A percentile compares a stretch with the other conserved stretches of the same genome.
These are phyloP conservation scores for Orthonevra nobilis DNA, from an alignment of 2,888 invertebrate genomes.

Conservation along the genomic window DNA sequence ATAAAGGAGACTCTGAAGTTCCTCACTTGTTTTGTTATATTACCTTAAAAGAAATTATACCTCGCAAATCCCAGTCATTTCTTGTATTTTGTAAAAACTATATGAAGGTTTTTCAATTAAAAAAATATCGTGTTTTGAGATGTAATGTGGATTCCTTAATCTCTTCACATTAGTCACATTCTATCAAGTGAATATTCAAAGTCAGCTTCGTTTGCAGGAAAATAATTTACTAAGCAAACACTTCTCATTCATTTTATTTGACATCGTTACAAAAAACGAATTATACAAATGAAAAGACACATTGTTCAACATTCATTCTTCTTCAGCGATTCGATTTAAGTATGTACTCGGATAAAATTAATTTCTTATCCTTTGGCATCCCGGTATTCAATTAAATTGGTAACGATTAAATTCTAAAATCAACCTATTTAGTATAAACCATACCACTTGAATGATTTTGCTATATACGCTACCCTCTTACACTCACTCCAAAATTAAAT, in stretches of 20 bases:
- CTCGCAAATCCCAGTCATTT: slow-evolving; percentile 6
- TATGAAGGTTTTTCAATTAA: slow-evolving; percentile 14
- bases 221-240: slow-evolving; percentile 8
- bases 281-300: background rate
- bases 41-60: background rate
- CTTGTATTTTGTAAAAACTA: background rate
- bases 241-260: slow-evolving; percentile 13
- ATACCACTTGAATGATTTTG: slow-evolving; percentile 35
- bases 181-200: background rate
- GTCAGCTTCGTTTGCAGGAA: background rate
- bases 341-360: slow-evolving; percentile 22
- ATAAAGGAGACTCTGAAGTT: slow-evolving; percentile 17
- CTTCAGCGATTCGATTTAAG: background rate
- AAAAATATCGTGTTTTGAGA: slow-evolving; percentile 8
- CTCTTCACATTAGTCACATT: background rate
- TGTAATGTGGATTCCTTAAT: slow-evolving; percentile 4
- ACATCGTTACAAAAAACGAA: slow-evolving; percentile 2
- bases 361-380: slow-evolving; percentile 29
- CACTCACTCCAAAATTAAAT: slow-evolving; percentile 19
- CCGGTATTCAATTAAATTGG: slow-evolving; percentile 32
- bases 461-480: slow-evolving; percentile 10
- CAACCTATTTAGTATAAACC: slow-evolving; percentile 40
- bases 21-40: slow-evolving; percentile 15
- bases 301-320: background rate
- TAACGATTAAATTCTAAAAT: slow-evolving; percentile 38